Evolutionary conservation across 2,113 vertebrate species (phyloP), one percentile per base, ranked within the genome.

Genomic region (Dunckerocampus dactyliophorus): DNA sequence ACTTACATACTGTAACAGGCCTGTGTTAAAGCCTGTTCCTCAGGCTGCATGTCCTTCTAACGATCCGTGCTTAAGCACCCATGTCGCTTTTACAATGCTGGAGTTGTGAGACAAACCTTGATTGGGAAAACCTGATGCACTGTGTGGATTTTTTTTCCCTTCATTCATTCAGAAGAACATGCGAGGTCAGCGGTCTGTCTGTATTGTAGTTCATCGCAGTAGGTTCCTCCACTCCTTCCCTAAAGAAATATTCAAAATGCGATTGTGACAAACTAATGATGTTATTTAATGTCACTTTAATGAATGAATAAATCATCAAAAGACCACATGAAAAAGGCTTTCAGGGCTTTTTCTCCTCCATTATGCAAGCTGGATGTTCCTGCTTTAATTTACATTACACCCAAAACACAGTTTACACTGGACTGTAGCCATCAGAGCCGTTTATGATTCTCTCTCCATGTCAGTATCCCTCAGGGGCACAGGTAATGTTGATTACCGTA

Each of bases 1-100:
- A 78, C 72, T 89, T 86, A 78, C 54, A 63, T 85, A 28, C 24
- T 28, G 24, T 5, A 85, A 89, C 75, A 65, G 28, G 52, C 70
- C 75, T 71, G 42, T 24, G 59, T 69, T 80, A 77, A 81, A 86
- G 67, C 68, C 59, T 71, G 75, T 75, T 71, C 66, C 58, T 72
- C 75, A 48, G 59, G 74, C 63, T 68, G 60, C 47, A 50, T 63
- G 28, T 55, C 46, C 68, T 49, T 62, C 77, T 80, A 76, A 77
- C 72, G 68, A 72, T 66, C 71, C 76, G 67, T 64, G 64, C 65
- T 39, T 80, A 79, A 86, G 82, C 76, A 67, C 70, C 67, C 37
- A 62, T 69, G 68, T 57, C 19, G 7, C 57, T 60, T 42, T 47
- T 47, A 55, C 42, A 72, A 69, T n/a, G 17, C 11, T 71, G 67